Evolutionary conservation across 2,888 invertebrate species (phyloP).

Genomic region (Drosophila cognata): DNA sequence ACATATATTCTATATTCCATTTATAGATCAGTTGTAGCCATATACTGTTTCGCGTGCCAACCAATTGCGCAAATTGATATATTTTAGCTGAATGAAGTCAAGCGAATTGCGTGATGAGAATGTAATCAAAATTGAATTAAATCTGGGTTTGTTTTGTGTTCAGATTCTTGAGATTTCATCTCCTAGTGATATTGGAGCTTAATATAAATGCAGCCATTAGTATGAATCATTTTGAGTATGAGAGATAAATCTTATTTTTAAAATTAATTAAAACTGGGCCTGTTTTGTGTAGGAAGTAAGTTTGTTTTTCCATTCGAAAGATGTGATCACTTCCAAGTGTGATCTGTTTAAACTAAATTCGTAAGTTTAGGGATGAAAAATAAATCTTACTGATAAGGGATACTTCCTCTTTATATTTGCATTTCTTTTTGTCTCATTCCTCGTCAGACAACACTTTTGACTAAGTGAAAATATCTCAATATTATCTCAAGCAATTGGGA

Average conservation of each 20-base stretch:
- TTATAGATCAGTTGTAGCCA: slow-evolving; percentile 9
- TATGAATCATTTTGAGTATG: not conserved
- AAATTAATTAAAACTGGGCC: slow-evolving; percentile 11
- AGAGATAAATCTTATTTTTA: not conserved
- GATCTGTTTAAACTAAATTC: not conserved
- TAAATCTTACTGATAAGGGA: not conserved
- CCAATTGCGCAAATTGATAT: slow-evolving; percentile 37
- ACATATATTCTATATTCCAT: slow-evolving; percentile 1
- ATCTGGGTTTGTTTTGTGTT: slow-evolving; percentile 1
- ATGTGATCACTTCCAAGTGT: not conserved
- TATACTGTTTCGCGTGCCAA: slow-evolving; percentile 42
- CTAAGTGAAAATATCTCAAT: slow-evolving; percentile 6
- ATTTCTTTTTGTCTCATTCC: not conserved
- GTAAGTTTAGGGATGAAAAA: too few relatives aligned
- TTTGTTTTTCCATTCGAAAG: not conserved
- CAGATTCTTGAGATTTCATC: slow-evolving; percentile 10
- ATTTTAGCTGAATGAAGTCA: slow-evolving; percentile 22
- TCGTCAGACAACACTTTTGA: slow-evolving; percentile 29
- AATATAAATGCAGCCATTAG: not conserved
- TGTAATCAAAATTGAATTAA: slow-evolving; percentile 32
- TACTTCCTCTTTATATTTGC: not conserved
- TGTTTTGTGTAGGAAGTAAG: slow-evolving; percentile 1
- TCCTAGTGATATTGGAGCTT: not conserved
- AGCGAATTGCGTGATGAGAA: slow-evolving; percentile 25
- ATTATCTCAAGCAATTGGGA: not conserved